Conservation (phyloP, 2,113 vertebrate species). For the Naja naja region DNA sequence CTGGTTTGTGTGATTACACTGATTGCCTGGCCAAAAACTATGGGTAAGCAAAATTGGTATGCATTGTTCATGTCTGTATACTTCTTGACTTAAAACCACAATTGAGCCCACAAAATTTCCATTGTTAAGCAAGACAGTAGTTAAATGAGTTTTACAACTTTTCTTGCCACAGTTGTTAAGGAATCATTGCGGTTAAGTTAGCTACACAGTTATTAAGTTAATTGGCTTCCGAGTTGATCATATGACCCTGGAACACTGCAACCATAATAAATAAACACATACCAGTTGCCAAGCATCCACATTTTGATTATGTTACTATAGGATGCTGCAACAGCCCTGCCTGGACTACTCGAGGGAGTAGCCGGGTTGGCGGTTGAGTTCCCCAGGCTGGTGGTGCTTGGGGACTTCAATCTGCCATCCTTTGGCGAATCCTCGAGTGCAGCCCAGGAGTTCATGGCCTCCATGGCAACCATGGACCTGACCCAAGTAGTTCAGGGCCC, state of each 20-base stretch:
- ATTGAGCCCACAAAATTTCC: neutral
- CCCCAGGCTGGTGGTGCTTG: too few species aligned
- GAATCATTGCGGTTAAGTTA: neutral
- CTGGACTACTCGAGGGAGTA: too few species aligned
- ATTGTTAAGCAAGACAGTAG: neutral
- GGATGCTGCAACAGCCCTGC: neutral
- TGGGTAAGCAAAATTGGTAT: neutral
- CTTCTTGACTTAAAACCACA: neutral
- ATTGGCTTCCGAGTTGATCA: neutral
- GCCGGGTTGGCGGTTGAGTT: too few species aligned
- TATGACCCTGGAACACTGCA: neutral
- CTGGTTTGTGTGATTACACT: neutral
- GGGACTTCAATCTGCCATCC: too few species aligned
- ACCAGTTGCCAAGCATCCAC: neutral
- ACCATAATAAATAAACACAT: neutral
- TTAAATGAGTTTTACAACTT: neutral
- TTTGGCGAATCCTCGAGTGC: too few species aligned
- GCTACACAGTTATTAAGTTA: neutral
- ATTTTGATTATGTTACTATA: neutral
- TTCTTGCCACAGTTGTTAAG: neutral
- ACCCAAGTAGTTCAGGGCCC: too few species aligned
- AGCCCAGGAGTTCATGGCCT: too few species aligned
- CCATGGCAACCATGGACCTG: too few species aligned
- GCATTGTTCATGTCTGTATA: neutral
- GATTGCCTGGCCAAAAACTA: neutral